Percentiles rank a stretch among this genome's conserved stretches.
Evolutionary conservation across 2,888 invertebrate genomes (phyloP).

Genomic region (Crioceris asparagi): DNA sequence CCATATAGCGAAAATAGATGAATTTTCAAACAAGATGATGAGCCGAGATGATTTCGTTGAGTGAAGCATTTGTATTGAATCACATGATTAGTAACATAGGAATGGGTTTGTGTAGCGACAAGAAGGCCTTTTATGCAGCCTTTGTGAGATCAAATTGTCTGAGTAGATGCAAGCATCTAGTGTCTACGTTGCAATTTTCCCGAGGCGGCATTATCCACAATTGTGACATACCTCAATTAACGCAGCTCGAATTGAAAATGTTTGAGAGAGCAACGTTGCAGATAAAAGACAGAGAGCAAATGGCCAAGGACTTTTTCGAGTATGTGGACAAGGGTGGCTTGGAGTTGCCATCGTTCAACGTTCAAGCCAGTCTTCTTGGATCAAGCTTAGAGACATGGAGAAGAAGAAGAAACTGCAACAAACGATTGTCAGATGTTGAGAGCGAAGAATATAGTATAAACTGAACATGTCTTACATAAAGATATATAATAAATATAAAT

Average conservation of each 20-base stretch:
- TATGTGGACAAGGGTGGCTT: slow-evolving; percentile 15
- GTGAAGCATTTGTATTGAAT: slow-evolving; percentile 30
- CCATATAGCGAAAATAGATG: no score
- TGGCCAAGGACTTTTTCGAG: slow-evolving; percentile 23
- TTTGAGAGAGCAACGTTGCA: slow-evolving; percentile 37
- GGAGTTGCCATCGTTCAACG: slow-evolving; percentile 19
- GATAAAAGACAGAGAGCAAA: slow-evolving; percentile 29
- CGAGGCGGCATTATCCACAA: slow-evolving; percentile 40
- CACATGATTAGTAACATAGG: slow-evolving; percentile 30
- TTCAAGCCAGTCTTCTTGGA: no score
- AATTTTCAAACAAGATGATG: slow-evolving; percentile 19
- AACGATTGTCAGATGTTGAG: no score
- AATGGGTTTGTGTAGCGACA: slow-evolving; percentile 31
- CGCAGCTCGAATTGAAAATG: slow-evolving; percentile 35
- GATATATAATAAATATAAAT: no score
- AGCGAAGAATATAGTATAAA: no score
- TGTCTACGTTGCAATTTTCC: slow-evolving; percentile 39
- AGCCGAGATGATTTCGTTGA: slow-evolving; percentile 13
- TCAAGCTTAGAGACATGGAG: no score
- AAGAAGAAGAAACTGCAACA: no score
- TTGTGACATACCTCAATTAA: slow-evolving; percentile 41
- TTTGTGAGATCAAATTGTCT: slow-evolving; percentile 28
- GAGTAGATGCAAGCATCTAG: slow-evolving; percentile 29
- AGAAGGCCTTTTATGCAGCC: slow-evolving; percentile 25
- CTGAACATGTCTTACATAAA: no score